Evolutionary conservation across 2,797 vertebrate species (phyloP).

Genomic region (Synaphobranchus kaupii): DNA sequence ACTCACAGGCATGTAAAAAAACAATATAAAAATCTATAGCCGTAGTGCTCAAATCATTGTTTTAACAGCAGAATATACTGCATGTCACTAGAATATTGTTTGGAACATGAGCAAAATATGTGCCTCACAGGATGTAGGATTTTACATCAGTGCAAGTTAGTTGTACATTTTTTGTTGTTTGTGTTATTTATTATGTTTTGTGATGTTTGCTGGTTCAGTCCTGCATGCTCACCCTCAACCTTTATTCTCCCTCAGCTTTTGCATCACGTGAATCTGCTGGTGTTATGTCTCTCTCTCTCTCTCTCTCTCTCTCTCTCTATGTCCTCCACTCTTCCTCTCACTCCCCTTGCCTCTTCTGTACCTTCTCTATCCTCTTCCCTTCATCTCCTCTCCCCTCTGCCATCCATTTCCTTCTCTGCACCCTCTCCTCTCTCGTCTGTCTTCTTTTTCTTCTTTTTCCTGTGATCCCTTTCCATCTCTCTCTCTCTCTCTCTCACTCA

Average conservation of each 20-base stretch:
- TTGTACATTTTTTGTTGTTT: neutral
- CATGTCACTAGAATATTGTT: neutral
- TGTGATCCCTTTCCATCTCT: neutral
- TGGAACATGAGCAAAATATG: neutral
- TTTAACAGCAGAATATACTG: no score
- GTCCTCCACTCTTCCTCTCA: neutral
- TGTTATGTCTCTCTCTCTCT: neutral
- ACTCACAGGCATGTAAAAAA: no score
- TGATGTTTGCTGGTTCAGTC: neutral
- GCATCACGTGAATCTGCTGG: neutral
- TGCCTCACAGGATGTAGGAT: neutral
- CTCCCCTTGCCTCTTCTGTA: neutral
- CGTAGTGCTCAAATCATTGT: no score
- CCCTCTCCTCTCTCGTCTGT: neutral
- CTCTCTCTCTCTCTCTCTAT: neutral
- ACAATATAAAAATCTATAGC: no score
- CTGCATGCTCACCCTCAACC: neutral
- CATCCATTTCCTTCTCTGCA: neutral
- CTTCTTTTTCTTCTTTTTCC: neutral
- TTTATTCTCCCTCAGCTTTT: neutral
- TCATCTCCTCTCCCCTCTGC: neutral
- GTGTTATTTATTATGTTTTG: neutral
- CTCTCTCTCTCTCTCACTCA: neutral
- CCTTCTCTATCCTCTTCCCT: neutral
- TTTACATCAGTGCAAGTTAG: neutral